These are phyloP conservation scores for Nothoprocta pentlandii DNA, from an alignment of 2,113 vertebrate species.

Conservation along the genomic window DNA sequence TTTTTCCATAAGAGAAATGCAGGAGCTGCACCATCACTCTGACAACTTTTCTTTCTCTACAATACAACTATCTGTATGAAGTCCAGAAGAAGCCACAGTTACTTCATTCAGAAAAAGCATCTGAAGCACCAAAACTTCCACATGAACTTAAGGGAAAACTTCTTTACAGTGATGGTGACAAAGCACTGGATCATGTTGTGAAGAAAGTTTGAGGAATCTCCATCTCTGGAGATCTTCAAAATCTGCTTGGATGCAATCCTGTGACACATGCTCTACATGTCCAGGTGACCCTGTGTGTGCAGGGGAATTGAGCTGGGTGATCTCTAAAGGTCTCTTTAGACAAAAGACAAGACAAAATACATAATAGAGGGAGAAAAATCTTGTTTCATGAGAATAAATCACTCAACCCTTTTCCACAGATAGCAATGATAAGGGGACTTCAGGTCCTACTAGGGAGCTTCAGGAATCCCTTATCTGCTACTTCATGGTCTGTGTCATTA, in stretches of 20 bases:
- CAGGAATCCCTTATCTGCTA: not conserved
- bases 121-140: too few relatives aligned
- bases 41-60: not conserved
- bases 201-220: too few relatives aligned
- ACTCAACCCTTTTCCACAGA: not conserved
- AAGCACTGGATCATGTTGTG: too few relatives aligned
- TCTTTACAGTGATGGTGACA: too few relatives aligned
- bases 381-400: not conserved
- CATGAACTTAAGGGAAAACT: too few relatives aligned
- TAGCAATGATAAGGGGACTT: not conserved
- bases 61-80: not conserved
- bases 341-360: accelerated
- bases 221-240: too few relatives aligned
- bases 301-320: too few relatives aligned
- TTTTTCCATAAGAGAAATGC: not conserved
- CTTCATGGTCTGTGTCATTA: not conserved
- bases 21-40: accelerated
- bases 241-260: too few relatives aligned
- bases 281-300: too few relatives aligned
- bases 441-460: not conserved
- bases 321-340: too few relatives aligned
- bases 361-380: not conserved
- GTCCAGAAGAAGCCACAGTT: not conserved
- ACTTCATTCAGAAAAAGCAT: accelerated
- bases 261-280: too few relatives aligned